These are phyloP conservation scores for Rhyzopertha dominica DNA, from an alignment of 1,140 invertebrate genomes.

Conservation along the genomic window DNA sequence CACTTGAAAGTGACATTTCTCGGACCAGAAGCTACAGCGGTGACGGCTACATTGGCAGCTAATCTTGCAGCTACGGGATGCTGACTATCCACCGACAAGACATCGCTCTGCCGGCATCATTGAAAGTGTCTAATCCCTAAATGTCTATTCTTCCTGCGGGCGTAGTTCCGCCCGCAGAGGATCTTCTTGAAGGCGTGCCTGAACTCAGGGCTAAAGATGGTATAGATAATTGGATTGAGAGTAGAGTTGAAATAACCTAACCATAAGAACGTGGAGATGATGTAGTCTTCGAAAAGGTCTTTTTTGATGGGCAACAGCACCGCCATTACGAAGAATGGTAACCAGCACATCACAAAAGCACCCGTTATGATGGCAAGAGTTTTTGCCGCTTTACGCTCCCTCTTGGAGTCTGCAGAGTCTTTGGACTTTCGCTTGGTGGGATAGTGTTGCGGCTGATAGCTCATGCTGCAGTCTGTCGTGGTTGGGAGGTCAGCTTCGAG, in stretches of 20 bases:
- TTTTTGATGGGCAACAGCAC: constrained; percentile 73
- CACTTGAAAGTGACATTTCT: constrained; percentile 44
- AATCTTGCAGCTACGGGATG: constrained; percentile 36
- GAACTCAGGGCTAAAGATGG: constrained; percentile 85
- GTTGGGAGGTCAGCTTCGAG: constrained; percentile 61
- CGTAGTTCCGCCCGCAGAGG: constrained; percentile 59
- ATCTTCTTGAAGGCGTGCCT: constrained; percentile 80
- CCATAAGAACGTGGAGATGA: constrained; percentile 72
- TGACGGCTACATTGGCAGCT: constrained; percentile 38
- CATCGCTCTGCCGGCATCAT: constrained; percentile 45
- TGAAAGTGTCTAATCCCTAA: constrained; percentile 41
- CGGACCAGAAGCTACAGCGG: constrained; percentile 35
- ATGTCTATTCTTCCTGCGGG: constrained; percentile 44
- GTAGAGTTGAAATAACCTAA: constrained; percentile 85
- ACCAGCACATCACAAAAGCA: constrained; percentile 83
- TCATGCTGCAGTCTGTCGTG: constrained; percentile 46
- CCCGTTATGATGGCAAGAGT: constrained; percentile 88
- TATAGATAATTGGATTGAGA: constrained; percentile 85
- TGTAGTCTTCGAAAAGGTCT: constrained; percentile 45
- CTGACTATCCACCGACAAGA: constrained; percentile 37
- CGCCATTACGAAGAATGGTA: constrained; percentile 85
- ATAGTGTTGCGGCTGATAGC: constrained; percentile 40
- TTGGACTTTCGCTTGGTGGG: constrained; percentile 55
- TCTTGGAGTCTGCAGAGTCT: constrained; percentile 68
- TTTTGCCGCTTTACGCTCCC: constrained; percentile 88